Base-by-base conservation (phyloP, 2,888 invertebrate species). In the Patella pellucida region DNA sequence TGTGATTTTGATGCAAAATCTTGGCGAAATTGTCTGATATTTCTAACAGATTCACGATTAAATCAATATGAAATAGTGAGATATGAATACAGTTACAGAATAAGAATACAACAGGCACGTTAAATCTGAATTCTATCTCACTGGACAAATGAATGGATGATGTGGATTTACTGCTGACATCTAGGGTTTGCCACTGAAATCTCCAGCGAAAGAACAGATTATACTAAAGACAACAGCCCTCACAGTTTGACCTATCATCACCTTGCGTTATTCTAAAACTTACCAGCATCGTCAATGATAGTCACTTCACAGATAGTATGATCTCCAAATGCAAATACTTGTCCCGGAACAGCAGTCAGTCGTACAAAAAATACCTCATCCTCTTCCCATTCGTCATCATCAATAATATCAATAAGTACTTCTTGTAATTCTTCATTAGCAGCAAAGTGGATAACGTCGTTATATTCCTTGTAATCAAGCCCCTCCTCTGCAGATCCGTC, bases 281-380 rank as follows among this genome's bases (percentile, higher is more conserved):
- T 87, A 93, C 93, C 93, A 84, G 93, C 93, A 81, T 93, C 93
- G 82, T 93, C 93, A 67, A 93, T 91, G 78, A 93, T 93, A 62
- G 93, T 92, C 74, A 93, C 91, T 87, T 93, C 93, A 91, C 92
- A 92, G 82, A 93, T 93, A 69, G 92, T 90, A 52, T 91, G 90
- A 67, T 91, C 88, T 50, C 93, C 93, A 3, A 93, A 86, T 56
- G 91, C 89, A 5, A 92, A 91, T 68, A 81, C 74, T 69, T 84
- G 80, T 2, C 82, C 83, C 5, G 80, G 77, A 7, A 77, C 75
- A 0, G 78, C 11, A 15, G 81, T 76, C 68, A 94, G 81, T 81
- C 93, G 92, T 23, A 93, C 91, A 86, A 93, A 93, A 89, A 94
- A 94, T 77, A 93, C 92, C 88, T 93, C 93, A 85, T 93, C 93